Conservation (phyloP, 37 sponge, comb jelly and placozoan genomes). For the Cliona cf. orientalis region DNA sequence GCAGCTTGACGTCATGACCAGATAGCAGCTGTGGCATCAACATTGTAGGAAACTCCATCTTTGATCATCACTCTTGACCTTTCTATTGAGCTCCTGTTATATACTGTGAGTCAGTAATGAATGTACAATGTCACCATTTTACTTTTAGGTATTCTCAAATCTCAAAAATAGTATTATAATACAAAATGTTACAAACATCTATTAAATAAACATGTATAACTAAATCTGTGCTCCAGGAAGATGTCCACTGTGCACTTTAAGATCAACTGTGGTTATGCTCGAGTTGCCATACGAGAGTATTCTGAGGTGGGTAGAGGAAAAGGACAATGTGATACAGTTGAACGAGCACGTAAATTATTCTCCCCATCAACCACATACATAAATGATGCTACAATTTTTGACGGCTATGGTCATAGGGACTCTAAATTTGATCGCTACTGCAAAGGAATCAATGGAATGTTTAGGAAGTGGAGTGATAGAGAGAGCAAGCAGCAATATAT, state of each 20-base stretch:
- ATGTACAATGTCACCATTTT: too few species aligned
- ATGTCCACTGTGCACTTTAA: conserved; percentile 9
- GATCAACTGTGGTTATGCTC: conserved; percentile 18
- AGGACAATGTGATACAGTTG: neutral
- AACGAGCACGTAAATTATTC: neutral
- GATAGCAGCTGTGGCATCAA: too few species aligned
- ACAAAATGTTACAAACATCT: too few species aligned
- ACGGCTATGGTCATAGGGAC: neutral
- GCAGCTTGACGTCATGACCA: too few species aligned
- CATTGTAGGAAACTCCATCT: too few species aligned
- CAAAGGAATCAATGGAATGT: neutral
- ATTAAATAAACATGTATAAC: too few species aligned
- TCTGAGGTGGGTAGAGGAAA: conserved; percentile 7
- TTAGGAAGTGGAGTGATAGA: conserved; percentile 5
- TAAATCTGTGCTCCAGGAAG: too few species aligned
- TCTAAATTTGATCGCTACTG: neutral
- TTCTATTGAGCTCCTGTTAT: too few species aligned
- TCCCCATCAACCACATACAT: neutral
- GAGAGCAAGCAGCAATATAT: neutral
- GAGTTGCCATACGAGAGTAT: conserved; percentile 9
- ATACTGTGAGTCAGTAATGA: too few species aligned
- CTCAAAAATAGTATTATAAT: too few species aligned
- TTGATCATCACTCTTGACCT: too few species aligned
- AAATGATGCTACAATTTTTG: neutral
- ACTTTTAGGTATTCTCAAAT: too few species aligned